phyloP scores from a whole-genome alignment of 2,797 vertebrate species.

The Accipiter badius region DNA sequence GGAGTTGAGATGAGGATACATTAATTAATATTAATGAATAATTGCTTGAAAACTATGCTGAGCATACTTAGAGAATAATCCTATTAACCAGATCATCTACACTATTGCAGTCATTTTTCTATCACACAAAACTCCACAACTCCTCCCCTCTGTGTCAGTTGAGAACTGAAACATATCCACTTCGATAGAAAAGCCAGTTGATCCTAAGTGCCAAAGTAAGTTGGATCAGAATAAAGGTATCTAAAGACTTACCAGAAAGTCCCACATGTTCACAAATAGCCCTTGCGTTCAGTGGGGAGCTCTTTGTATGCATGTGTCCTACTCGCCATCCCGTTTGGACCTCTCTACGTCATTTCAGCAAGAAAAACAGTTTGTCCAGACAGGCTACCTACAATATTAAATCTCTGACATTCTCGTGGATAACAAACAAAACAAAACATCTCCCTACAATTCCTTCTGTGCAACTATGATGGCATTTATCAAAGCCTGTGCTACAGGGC shows the following conservation, averaged over 20 bases:
- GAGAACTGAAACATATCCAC: not conserved
- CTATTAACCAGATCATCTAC: not conserved
- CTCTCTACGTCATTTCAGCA: not conserved
- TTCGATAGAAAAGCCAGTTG: not conserved
- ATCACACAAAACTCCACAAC: not conserved
- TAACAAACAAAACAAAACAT: not conserved
- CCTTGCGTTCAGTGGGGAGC: not conserved
- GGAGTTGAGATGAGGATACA: not conserved
- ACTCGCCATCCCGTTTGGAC: rapidly evolving
- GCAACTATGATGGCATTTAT: not conserved
- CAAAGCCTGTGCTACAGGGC: not conserved
- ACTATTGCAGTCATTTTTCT: not conserved
- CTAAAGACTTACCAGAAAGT: not conserved
- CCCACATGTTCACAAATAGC: not conserved
- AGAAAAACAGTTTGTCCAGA: not conserved
- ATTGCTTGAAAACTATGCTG: not conserved
- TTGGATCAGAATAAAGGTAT: not conserved
- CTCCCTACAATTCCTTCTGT: not conserved
- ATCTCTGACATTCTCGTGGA: not conserved
- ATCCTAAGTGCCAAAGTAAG: not conserved
- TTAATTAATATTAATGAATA: not conserved
- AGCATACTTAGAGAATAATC: not conserved
- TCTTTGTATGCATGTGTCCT: not conserved
- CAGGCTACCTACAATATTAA: not conserved
- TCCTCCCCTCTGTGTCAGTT: not conserved